Evolutionary conservation across 2,797 vertebrate species (phyloP), one percentile per base, ranked within the genome.

Genomic region (Trachurus trachurus): DNA sequence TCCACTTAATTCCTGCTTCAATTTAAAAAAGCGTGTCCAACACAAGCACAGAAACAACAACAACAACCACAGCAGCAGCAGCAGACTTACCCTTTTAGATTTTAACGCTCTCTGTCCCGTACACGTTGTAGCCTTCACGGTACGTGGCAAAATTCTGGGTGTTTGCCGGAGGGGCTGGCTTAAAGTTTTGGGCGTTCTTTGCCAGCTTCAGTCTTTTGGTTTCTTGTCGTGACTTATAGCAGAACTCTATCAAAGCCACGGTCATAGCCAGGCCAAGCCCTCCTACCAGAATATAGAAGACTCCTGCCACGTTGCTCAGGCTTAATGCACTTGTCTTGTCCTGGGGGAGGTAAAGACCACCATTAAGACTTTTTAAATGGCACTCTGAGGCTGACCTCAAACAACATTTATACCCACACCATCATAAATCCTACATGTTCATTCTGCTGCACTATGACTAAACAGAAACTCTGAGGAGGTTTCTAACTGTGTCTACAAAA

Each of bases 321-420:
- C 98, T 99, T 92, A 99, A 96, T 62, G 98, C 98, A 59, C 98
- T 99, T 89, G 98, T 99, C 97, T 99, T 99, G 97, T 99, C 98
- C 98, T 99, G 96, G 90, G 96, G 95, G 96, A 88, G 86, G 91
- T 92, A 94, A 34, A 93, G 64, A 93, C 89, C 89, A 85, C 71
- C 66, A 31, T 93, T 93, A 91, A 92, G 91, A 70, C 53, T 73
- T 77, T 49, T 10, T 19, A 65, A 86, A 42, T 66, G 82, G 54
- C 10, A 17, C 76, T 94, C 86, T 95, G 94, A 76, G 66, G 60
- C 63, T 83, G 44, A 78, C 65, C 63, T 66, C 53, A 74, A 63
- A 78, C 12, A 79, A 75, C 40, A 81, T 40, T 26, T 29, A 71
- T 40, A 83, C 76, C 74, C 56, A 65, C 49, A 72, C 58, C 74